Evolutionary conservation across 64 coral and sea anemone genomes (phyloP).

Genomic region (Dendronephthya gigantea): DNA sequence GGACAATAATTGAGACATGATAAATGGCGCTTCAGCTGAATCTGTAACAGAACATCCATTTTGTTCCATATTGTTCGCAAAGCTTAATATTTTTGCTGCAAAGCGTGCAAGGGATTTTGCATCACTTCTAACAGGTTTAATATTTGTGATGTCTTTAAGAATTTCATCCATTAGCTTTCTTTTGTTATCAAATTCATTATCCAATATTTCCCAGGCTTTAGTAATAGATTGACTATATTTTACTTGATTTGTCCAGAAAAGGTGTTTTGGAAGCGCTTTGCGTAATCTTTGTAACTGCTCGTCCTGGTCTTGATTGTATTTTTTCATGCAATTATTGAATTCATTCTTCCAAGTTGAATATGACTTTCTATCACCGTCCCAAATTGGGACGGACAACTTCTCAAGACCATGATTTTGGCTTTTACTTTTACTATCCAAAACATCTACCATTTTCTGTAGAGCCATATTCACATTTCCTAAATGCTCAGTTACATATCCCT

Average conservation of each 20-base stretch:
- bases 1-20: constrained; percentile 30
- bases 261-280: constrained; percentile 16
- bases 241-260: constrained; percentile 10
- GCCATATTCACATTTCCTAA: background rate
- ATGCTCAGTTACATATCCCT: background rate
- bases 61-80: constrained; percentile 33
- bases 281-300: constrained; percentile 20
- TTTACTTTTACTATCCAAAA: constrained; percentile 28
- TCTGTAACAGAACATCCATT: constrained; percentile 24
- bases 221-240: background rate
- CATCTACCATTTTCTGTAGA: background rate
- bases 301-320: background rate
- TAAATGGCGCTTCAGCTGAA: constrained; percentile 34
- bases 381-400: constrained; percentile 22
- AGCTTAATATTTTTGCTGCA: background rate
- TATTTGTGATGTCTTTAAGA: constrained; percentile 2
- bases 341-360: constrained; percentile 23
- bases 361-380: constrained; percentile 21
- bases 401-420: constrained; percentile 12
- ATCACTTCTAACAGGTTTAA: constrained; percentile 16
- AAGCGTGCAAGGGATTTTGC: constrained; percentile 9
- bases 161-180: constrained; percentile 29
- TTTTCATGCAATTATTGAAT: constrained; percentile 19
- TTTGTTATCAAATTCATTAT: constrained; percentile 9
- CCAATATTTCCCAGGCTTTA: background rate